These are phyloP conservation scores for Bothrops jararaca DNA, from an alignment of 2,113 vertebrate genomes.

Conservation along the genomic window DNA sequence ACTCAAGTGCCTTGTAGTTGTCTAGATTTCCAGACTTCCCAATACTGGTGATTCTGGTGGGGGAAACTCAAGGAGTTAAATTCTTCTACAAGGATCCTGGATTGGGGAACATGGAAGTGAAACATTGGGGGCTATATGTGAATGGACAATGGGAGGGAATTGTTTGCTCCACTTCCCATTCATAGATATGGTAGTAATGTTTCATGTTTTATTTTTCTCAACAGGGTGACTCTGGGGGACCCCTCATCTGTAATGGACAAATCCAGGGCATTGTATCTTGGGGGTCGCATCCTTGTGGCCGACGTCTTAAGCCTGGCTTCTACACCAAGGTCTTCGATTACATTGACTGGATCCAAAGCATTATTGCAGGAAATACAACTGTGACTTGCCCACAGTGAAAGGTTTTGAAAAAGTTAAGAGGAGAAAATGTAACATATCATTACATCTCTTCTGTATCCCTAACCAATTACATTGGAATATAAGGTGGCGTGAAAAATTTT, in stretches of 20 bases:
- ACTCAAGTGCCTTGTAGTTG: neutral
- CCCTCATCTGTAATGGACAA: conserved; percentile 68
- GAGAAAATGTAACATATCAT: too few species aligned
- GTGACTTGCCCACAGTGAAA: neutral
- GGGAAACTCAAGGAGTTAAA: neutral
- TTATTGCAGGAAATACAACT: conserved; percentile 26
- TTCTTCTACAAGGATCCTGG: neutral
- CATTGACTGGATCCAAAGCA: conserved; percentile 70
- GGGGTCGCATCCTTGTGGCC: conserved; percentile 70
- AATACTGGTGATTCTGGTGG: neutral
- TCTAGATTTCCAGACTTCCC: neutral
- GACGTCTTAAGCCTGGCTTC: conserved; percentile 59
- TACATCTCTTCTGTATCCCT: too few species aligned
- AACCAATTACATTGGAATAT: too few species aligned
- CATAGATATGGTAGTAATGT: neutral
- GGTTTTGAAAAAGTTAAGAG: too few species aligned
- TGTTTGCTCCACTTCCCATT: neutral
- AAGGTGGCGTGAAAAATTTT: too few species aligned
- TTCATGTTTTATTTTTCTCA: neutral
- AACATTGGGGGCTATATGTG: neutral
- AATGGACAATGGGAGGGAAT: neutral
- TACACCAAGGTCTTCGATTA: conserved; percentile 74
- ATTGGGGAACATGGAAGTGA: neutral
- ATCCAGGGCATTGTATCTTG: conserved; percentile 79
- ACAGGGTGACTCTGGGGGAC: conserved; percentile 77